phyloP scores from a whole-genome alignment of 2,888 invertebrate genomes.

The Lumbricus terrestris region DNA sequence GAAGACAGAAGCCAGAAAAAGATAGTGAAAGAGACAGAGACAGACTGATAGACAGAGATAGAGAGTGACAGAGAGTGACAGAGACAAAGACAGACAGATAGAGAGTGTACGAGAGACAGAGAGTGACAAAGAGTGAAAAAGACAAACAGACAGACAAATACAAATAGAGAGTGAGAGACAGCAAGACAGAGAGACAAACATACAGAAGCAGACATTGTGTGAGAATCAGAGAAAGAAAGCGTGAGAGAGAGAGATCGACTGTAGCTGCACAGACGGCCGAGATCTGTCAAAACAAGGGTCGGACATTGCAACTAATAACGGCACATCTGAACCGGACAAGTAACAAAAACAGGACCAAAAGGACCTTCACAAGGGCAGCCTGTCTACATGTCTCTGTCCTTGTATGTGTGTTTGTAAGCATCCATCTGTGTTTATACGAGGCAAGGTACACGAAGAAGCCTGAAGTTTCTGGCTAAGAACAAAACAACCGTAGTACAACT shows the following conservation, averaged over 20 bases:
- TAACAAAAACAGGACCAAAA: background rate
- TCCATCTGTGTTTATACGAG: background rate
- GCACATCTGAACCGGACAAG: background rate
- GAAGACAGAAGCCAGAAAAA: no score
- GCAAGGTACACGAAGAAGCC: background rate
- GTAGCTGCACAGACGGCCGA: background rate
- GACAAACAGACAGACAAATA: no score
- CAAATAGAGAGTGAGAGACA: no score
- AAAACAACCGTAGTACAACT: background rate
- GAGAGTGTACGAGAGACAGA: no score
- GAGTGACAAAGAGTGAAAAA: no score
- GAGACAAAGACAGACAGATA: no score
- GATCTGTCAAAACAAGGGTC: background rate
- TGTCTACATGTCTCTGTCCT: background rate
- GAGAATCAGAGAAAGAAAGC: background rate
- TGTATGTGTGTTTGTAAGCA: background rate
- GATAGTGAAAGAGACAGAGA: no score
- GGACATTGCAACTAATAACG: background rate
- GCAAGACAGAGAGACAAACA: background rate
- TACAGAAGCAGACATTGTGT: background rate
- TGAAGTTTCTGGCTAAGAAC: background rate
- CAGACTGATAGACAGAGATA: no score
- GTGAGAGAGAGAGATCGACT: background rate
- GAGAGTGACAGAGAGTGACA: no score
- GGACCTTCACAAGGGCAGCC: background rate